Evolutionary conservation across 2,797 vertebrate genomes (phyloP).

Genomic region (Mormyrops boulengeri): DNA sequence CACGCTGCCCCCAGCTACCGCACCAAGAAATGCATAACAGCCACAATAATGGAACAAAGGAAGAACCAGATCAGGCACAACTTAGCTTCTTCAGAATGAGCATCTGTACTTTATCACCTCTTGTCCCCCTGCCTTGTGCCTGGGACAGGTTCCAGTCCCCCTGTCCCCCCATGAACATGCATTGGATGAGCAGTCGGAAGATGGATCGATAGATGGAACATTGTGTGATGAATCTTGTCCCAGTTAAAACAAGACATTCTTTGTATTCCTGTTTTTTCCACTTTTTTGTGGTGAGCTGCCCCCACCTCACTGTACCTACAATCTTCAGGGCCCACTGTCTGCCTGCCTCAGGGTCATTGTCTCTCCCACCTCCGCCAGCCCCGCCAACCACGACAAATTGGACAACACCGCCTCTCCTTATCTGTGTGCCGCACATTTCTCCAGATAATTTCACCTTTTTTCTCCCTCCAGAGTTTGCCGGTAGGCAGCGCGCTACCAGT

Average conservation of each 20-base stretch:
- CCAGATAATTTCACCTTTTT: constrained; percentile 3
- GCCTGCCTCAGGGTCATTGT: background rate
- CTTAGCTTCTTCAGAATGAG: background rate
- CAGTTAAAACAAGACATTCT: background rate
- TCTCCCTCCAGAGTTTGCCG: background rate
- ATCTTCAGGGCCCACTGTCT: background rate
- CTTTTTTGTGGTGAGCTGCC: background rate
- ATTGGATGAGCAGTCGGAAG: background rate
- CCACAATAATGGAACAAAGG: background rate
- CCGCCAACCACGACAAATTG: background rate
- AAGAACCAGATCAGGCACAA: background rate
- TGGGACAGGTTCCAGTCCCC: background rate
- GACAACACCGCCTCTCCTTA: background rate
- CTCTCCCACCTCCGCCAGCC: background rate
- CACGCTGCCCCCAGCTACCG: background rate
- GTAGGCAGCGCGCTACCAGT: background rate
- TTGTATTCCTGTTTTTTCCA: background rate
- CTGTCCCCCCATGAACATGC: background rate
- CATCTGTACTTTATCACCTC: background rate
- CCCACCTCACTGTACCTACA: background rate
- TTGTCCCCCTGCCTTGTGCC: background rate
- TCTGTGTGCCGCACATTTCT: background rate
- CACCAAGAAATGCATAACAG: background rate
- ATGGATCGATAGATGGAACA: background rate
- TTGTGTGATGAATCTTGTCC: background rate